phyloP scores from a whole-genome alignment of 2,888 invertebrate genomes.

The Cataglyphis altisquamis region DNA sequence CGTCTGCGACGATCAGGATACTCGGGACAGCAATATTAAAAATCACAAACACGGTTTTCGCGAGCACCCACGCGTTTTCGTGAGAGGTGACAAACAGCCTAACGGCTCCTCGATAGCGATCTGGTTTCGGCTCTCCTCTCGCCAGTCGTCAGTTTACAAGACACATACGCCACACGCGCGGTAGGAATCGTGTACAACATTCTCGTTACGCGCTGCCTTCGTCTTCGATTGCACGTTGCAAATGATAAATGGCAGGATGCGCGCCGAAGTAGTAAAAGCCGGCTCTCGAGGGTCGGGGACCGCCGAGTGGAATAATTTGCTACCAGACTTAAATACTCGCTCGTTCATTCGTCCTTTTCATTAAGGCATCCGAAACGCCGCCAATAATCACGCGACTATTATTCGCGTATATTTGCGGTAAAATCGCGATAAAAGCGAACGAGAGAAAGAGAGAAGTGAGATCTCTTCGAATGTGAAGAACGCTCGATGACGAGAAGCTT shows the following conservation, averaged over 20 bases:
- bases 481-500: constrained; percentile 61
- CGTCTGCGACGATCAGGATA: not conserved
- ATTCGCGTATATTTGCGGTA: constrained; percentile 65
- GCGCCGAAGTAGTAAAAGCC: constrained; percentile 67
- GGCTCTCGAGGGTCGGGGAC: constrained; percentile 6
- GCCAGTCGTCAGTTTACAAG: constrained; percentile 22
- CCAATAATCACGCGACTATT: constrained; percentile 71
- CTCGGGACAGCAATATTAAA: not conserved
- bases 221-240: constrained; percentile 71
- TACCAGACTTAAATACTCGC: constrained; percentile 55
- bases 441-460: not conserved
- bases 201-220: constrained; percentile 60
- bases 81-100: constrained; percentile 51
- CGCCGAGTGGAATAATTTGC: constrained; percentile 68
- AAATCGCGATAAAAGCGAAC: constrained; percentile 50
- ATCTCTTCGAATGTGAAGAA: not conserved
- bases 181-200: constrained; percentile 67
- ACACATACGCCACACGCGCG: constrained; percentile 55
- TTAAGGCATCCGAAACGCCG: constrained; percentile 74
- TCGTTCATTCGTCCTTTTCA: constrained; percentile 71
- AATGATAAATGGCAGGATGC: constrained; percentile 73
- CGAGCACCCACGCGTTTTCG: constrained; percentile 45
- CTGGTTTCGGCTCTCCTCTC: constrained; percentile 49
- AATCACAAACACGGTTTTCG: constrained; percentile 23
- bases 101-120: constrained; percentile 53